Conservation (phyloP, 2,797 vertebrate genomes). For the Paratrypauchen microcephalus region DNA sequence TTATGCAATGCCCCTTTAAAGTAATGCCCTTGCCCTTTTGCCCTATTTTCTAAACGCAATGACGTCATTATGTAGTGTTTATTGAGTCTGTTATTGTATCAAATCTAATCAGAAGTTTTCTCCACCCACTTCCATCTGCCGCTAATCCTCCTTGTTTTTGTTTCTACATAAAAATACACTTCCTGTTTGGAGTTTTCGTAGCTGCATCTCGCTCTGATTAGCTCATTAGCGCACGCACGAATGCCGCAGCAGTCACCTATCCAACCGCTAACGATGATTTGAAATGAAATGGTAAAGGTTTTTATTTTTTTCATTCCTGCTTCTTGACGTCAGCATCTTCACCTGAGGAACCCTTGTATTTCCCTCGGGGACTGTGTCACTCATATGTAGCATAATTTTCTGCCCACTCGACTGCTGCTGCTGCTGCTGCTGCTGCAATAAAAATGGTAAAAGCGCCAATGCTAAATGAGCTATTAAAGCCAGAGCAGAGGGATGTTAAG, state of each 20-base stretch:
- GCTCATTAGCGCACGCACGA: conserved; percentile 42
- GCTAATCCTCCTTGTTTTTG: conserved; percentile 30
- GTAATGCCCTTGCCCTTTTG: conserved; percentile 1
- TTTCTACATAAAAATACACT: conserved; percentile 19
- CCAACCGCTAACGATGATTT: conserved; percentile 22
- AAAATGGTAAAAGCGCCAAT: neutral
- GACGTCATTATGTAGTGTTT: conserved; percentile 7
- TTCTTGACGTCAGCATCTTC: conserved; percentile 46
- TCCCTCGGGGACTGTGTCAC: conserved; percentile 16
- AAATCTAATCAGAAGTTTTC: conserved; percentile 11
- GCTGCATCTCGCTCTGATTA: conserved; percentile 47
- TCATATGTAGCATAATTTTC: conserved; percentile 27
- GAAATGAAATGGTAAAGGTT: conserved; percentile 43
- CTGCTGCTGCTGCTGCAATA: neutral
- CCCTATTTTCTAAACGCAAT: conserved; percentile 14
- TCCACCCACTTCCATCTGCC: neutral
- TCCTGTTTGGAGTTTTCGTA: conserved; percentile 28
- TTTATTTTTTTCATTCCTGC: conserved; percentile 37
- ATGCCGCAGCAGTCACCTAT: conserved; percentile 17
- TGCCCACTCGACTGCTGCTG: conserved; percentile 14
- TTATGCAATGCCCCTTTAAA: too few species aligned
- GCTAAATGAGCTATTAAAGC: neutral
- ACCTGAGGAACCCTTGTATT: conserved; percentile 28
- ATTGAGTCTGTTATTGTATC: conserved; percentile 1
- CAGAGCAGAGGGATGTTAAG: neutral